Percentiles rank a stretch among this genome's conserved stretches.
These are phyloP conservation scores for Hemiscyllium ocellatum DNA, from an alignment of 2,113 vertebrate genomes.

Conservation along the genomic window DNA sequence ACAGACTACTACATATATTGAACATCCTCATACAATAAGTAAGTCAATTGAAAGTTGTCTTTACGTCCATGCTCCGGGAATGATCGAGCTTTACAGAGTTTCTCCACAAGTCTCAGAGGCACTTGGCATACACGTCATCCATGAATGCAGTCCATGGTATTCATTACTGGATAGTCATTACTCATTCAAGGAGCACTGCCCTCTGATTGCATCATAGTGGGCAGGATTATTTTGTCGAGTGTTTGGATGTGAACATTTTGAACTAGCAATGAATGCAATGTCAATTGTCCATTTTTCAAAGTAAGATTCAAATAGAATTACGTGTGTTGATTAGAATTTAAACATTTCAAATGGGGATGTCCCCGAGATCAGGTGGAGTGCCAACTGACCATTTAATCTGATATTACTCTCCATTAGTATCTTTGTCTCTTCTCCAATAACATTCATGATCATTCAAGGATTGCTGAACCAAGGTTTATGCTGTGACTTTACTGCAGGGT, in stretches of 20 bases:
- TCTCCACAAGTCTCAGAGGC: not conserved
- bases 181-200: not conserved
- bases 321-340: no score
- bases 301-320: no score
- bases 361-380: no score
- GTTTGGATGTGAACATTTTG: not conserved
- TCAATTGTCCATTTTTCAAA: not conserved
- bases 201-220: not conserved
- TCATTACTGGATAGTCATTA: not conserved
- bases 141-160: not conserved
- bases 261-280: not conserved
- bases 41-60: not conserved
- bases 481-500: no score
- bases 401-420: no score
- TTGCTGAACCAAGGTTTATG: no score
- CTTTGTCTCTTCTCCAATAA: no score
- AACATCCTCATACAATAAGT: not conserved
- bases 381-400: no score
- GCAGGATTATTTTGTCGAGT: not conserved
- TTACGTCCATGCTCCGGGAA: not conserved
- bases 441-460: no score
- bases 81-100: not conserved
- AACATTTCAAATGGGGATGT: no score
- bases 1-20: not conserved
- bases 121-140: not conserved